Conservation (phyloP, 2,888 invertebrate species). For the Amaurobius ferox region DNA sequence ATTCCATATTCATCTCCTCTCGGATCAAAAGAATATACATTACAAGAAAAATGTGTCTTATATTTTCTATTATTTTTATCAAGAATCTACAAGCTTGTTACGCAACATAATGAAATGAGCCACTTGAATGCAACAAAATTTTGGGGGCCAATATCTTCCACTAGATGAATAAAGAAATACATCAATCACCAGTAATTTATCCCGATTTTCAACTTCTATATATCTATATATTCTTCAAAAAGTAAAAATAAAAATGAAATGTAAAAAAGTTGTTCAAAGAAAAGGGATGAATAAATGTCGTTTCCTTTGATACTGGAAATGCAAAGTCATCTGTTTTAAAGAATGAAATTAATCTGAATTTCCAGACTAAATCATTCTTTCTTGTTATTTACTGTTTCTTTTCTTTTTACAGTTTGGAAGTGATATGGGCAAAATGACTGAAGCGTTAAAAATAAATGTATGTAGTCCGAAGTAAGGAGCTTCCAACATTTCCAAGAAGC, state of each 20-base stretch:
- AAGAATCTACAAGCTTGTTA: conserved; percentile 33
- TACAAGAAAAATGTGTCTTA: background rate
- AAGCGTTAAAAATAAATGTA: conserved; percentile 43
- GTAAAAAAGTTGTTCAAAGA: background rate
- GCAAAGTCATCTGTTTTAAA: conserved; percentile 71
- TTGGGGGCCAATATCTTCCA: conserved; percentile 18
- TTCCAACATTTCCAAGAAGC: too few relatives aligned
- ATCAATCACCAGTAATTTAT: conserved; percentile 50
- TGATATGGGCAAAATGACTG: conserved; percentile 64
- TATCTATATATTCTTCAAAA: conserved; percentile 56
- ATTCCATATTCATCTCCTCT: background rate
- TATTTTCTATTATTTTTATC: background rate
- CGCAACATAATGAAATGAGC: conserved; percentile 35
- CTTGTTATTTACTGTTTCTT: conserved; percentile 13
- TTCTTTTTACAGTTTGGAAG: conserved; percentile 21
- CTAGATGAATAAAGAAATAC: conserved; percentile 23
- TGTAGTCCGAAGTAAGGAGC: too few relatives aligned
- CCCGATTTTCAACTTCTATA: conserved; percentile 53
- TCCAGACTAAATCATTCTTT: conserved; percentile 32
- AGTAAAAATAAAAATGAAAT: too few relatives aligned
- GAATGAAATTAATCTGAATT: conserved; percentile 62
- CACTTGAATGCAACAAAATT: conserved; percentile 44
- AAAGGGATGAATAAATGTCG: conserved; percentile 42
- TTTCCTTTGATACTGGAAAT: conserved; percentile 63
- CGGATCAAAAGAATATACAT: conserved; percentile 12